Percentiles rank a stretch among this genome's conserved stretches.
Evolutionary conservation across 2,888 invertebrate genomes (phyloP).

Genomic region (Priocnemis perturbator): DNA sequence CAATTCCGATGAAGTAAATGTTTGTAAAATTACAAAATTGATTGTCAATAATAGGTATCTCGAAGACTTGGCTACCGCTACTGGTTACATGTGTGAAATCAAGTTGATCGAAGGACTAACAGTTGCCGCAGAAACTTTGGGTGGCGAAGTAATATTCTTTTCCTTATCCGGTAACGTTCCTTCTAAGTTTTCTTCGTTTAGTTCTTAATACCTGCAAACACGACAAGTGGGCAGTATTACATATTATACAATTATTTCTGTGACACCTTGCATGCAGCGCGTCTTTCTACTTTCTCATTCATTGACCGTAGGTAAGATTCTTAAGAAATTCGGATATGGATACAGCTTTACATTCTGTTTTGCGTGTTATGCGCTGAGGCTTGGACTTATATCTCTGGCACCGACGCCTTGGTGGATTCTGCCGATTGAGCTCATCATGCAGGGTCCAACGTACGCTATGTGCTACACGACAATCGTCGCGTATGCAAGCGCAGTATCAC

Average conservation of each 20-base stretch:
- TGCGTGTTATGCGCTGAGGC: constrained; percentile 84
- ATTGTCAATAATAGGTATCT: constrained; percentile 79
- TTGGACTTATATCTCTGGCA: constrained; percentile 85
- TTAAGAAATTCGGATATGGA: constrained; percentile 87
- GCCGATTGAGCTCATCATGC: constrained; percentile 86
- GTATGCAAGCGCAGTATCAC: constrained; percentile 78
- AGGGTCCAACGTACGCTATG: constrained; percentile 91
- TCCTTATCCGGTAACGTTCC: constrained; percentile 79
- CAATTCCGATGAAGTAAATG: too few species aligned
- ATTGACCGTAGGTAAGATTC: constrained; percentile 81
- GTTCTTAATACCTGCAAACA: background rate
- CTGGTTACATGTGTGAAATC: constrained; percentile 80
- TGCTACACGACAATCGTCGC: constrained; percentile 89
- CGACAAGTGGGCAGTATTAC: too few species aligned
- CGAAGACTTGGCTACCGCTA: constrained; percentile 83
- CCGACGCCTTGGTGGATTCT: constrained; percentile 90
- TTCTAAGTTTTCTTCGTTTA: background rate
- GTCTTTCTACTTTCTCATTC: too few species aligned
- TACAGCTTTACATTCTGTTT: constrained; percentile 87
- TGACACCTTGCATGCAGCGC: background rate
- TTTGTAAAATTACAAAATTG: background rate
- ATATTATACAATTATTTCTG: background rate
- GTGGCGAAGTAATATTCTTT: constrained; percentile 88
- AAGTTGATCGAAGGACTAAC: constrained; percentile 88
- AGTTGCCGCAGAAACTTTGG: constrained; percentile 86